These are phyloP conservation scores for Agelastica alni DNA, from an alignment of 2,888 invertebrate species.

Conservation along the genomic window DNA sequence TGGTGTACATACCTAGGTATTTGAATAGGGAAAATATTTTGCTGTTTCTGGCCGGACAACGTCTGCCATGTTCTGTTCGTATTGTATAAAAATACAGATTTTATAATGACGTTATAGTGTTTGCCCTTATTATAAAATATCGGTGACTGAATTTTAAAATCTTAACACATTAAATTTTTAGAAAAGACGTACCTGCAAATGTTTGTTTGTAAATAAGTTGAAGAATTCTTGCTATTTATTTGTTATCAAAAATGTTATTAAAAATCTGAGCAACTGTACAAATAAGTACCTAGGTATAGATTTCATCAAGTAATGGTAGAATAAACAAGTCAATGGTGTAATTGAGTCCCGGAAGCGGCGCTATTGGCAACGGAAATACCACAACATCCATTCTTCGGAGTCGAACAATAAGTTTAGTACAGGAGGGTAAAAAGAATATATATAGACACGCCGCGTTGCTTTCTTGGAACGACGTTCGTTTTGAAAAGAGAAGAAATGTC, in stretches of 20 bases:
- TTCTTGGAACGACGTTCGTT: constrained; percentile 2
- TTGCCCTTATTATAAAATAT: too few species aligned
- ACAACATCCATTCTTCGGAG: constrained; percentile 42
- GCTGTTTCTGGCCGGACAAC: too few species aligned
- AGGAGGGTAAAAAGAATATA: constrained; percentile 5
- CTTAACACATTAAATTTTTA: too few species aligned
- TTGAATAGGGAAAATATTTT: too few species aligned
- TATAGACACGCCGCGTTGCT: constrained; percentile 3
- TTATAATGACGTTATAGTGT: too few species aligned
- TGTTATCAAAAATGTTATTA: constrained; percentile 4
- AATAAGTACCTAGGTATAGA: constrained; percentile 32
- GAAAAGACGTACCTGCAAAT: too few species aligned
- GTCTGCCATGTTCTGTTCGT: too few species aligned
- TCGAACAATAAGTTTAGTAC: constrained; percentile 37
- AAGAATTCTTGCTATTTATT: too few species aligned
- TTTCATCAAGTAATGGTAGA: constrained; percentile 51
- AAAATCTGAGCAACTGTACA: constrained; percentile 3
- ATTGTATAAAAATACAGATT: too few species aligned
- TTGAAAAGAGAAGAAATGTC: not conserved
- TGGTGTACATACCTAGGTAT: too few species aligned
- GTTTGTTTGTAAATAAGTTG: too few species aligned
- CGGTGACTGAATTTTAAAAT: too few species aligned
- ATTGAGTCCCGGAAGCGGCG: constrained; percentile 48
- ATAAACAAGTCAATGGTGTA: constrained; percentile 51
- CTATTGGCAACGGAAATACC: constrained; percentile 46